These are phyloP conservation scores for Eledone cirrhosa DNA, from an alignment of 2,888 invertebrate genomes.

Conservation along the genomic window DNA sequence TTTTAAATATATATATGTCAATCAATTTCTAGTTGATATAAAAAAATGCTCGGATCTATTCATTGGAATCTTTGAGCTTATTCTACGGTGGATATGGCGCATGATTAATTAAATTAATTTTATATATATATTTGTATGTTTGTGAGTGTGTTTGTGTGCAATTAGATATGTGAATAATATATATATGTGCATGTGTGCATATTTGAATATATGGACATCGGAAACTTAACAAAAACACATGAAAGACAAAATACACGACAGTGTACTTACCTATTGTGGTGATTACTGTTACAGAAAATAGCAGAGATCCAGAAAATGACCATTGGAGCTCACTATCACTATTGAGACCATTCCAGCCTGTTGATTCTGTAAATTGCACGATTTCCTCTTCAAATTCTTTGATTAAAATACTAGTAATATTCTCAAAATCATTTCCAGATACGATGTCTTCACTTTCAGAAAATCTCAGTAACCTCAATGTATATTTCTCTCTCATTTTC, in stretches of 20 bases:
- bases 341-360: slow-evolving; percentile 78
- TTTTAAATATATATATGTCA: no score
- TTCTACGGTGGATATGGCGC: no score
- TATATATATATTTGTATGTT: no score
- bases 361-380: slow-evolving; percentile 79
- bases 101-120: no score
- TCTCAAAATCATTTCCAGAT: slow-evolving; percentile 85
- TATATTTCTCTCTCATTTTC: slow-evolving; percentile 38
- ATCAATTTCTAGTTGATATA: no score
- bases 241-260: neutral
- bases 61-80: no score
- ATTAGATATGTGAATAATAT: no score
- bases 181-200: no score
- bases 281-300: slow-evolving; percentile 86
- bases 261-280: slow-evolving; percentile 82
- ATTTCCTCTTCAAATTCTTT: slow-evolving; percentile 82
- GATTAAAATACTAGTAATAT: slow-evolving; percentile 82
- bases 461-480: slow-evolving; percentile 79
- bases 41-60: no score
- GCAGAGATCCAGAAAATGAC: slow-evolving; percentile 84
- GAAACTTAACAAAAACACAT: no score
- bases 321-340: slow-evolving; percentile 75
- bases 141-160: no score
- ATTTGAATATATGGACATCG: no score
- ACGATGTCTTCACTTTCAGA: slow-evolving; percentile 84